A percentile compares a stretch with the other conserved stretches of the same genome.
These are phyloP conservation scores for Gonocerus acuteangulatus DNA, from an alignment of 2,888 invertebrate species.

Conservation along the genomic window DNA sequence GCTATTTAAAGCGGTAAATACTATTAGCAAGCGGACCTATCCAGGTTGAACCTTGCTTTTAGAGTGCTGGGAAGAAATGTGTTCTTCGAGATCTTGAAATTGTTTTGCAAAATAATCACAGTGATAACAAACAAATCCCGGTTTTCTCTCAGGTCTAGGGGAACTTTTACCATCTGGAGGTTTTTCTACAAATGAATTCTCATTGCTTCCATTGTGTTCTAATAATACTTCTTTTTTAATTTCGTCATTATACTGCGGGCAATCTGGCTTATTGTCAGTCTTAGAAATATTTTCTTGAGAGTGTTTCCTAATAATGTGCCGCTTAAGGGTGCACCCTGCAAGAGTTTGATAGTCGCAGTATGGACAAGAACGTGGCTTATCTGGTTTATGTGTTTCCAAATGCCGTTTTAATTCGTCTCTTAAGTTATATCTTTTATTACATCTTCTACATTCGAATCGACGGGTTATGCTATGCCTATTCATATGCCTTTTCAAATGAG, in stretches of 20 bases:
- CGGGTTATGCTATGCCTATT: background rate
- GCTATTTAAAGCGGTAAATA: no score
- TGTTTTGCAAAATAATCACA: constrained; percentile 1
- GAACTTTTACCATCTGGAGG: background rate
- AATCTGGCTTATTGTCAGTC: no score
- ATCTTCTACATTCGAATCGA: constrained; percentile 5
- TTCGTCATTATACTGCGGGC: no score
- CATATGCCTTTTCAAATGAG: constrained; percentile 12
- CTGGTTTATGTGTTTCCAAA: background rate
- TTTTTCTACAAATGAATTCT: no score
- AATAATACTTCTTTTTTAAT: no score
- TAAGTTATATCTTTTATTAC: background rate
- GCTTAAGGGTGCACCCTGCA: background rate
- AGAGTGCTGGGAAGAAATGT: constrained; percentile 2
- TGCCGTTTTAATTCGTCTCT: background rate
- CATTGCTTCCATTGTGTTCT: no score
- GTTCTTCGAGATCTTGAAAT: background rate
- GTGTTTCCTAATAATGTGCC: constrained; percentile 6
- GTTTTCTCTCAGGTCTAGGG: background rate
- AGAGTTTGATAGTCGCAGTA: background rate
- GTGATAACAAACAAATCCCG: constrained; percentile 6
- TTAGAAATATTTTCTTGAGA: background rate
- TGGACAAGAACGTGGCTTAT: constrained; percentile 1
- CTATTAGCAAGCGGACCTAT: no score
- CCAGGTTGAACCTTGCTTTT: background rate